Evolutionary conservation across 2,797 vertebrate species (phyloP).

Genomic region (Helostoma temminkii): DNA sequence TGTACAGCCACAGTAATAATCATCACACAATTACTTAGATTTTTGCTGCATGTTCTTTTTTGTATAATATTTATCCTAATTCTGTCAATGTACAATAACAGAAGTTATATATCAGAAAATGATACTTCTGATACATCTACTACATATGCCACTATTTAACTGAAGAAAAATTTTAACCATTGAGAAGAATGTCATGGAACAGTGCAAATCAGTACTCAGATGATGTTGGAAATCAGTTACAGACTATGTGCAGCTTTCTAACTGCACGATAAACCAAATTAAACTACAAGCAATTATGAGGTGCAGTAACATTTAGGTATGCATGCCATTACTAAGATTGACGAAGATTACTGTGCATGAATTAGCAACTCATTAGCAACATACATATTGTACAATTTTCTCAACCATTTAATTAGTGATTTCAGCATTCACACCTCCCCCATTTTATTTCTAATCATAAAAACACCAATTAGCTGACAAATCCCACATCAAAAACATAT

Average conservation of each 20-base stretch:
- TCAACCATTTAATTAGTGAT: constrained; percentile 56
- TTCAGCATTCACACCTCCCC: constrained; percentile 29
- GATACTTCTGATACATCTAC: not conserved
- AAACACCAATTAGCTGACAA: constrained; percentile 29
- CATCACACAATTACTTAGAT: constrained; percentile 54
- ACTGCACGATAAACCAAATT: constrained; percentile 92
- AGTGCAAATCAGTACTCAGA: constrained; percentile 30
- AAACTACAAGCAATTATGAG: constrained; percentile 95
- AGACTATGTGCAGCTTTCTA: constrained; percentile 69
- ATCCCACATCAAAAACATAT: not conserved
- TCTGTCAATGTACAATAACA: constrained; percentile 25
- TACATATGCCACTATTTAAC: not conserved
- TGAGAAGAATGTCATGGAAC: constrained; percentile 18
- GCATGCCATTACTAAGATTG: constrained; percentile 92
- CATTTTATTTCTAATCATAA: constrained; percentile 23
- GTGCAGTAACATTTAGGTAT: constrained; percentile 88
- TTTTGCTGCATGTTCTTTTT: constrained; percentile 21
- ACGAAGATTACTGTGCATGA: constrained; percentile 82
- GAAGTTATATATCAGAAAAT: constrained; percentile 17
- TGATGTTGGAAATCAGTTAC: constrained; percentile 41
- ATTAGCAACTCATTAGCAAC: constrained; percentile 65
- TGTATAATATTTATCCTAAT: not conserved
- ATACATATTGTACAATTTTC: constrained; percentile 48
- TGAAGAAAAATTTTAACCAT: constrained; percentile 16
- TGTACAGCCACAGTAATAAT: constrained; percentile 46